Evolutionary conservation across 2,888 invertebrate species (phyloP).

Genomic region (Marasmarcha lunaedactyla): DNA sequence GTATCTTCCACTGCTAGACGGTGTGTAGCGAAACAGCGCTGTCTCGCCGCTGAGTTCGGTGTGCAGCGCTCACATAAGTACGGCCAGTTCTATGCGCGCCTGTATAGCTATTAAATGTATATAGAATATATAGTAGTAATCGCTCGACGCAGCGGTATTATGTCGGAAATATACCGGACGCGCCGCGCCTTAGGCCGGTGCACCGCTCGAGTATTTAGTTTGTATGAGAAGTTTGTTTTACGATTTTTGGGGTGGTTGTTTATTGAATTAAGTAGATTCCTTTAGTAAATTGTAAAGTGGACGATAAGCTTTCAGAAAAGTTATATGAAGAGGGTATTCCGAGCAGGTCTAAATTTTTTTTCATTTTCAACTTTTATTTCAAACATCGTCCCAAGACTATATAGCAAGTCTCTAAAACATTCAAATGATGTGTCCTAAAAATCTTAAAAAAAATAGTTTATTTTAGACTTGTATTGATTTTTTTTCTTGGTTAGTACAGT

Average conservation of each 20-base stretch:
- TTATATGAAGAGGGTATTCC: slow-evolving; percentile 33
- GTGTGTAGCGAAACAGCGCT: slow-evolving; percentile 36
- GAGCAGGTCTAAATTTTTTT: background rate
- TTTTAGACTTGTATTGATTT: too few relatives aligned
- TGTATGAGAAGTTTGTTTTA: slow-evolving; percentile 63
- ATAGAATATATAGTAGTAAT: slow-evolving; percentile 72
- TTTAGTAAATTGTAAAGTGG: slow-evolving; percentile 56
- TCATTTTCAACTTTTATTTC: background rate
- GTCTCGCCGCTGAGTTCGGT: slow-evolving; percentile 37
- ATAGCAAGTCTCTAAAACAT: too few relatives aligned
- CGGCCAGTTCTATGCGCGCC: slow-evolving; percentile 72
- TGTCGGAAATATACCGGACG: slow-evolving; percentile 71
- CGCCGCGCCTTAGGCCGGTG: slow-evolving; percentile 61
- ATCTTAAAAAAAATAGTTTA: too few relatives aligned
- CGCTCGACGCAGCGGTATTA: slow-evolving; percentile 72
- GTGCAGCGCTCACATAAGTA: slow-evolving; percentile 69
- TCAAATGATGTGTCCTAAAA: too few relatives aligned
- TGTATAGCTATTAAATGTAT: slow-evolving; percentile 72
- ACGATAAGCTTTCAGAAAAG: slow-evolving; percentile 53
- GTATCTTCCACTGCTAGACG: slow-evolving; percentile 27
- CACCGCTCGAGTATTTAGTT: slow-evolving; percentile 62
- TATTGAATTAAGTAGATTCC: slow-evolving; percentile 47
- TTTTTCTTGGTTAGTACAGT: too few relatives aligned
- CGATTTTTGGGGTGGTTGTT: slow-evolving; percentile 54
- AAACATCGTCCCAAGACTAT: too few relatives aligned